Evolutionary conservation across 2,113 vertebrate genomes (phyloP).

Genomic region (Seriola aureovittata): DNA sequence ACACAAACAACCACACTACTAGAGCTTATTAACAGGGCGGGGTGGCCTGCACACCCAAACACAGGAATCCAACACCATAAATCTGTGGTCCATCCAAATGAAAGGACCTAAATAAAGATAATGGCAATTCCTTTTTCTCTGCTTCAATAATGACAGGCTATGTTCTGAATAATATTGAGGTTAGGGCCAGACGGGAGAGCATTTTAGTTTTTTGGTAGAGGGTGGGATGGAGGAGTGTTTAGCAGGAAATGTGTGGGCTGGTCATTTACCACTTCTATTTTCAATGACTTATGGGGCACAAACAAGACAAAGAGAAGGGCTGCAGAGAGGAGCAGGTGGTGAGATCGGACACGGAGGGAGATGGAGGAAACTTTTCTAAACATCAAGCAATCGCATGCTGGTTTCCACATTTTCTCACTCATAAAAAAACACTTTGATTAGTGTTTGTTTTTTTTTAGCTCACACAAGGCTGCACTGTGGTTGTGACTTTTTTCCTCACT

Average conservation of each 20-base stretch:
- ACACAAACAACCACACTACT: constrained; percentile 53
- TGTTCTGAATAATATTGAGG: constrained; percentile 79
- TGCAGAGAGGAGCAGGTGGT: constrained; percentile 64
- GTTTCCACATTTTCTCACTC: constrained; percentile 30
- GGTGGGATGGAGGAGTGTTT: constrained; percentile 66
- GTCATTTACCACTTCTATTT: constrained; percentile 74
- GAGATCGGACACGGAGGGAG: constrained; percentile 30
- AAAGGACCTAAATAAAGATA: constrained; percentile 81
- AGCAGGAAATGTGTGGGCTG: constrained; percentile 79
- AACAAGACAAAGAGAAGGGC: constrained; percentile 60
- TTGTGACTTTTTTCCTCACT: neutral
- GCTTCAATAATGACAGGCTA: constrained; percentile 81
- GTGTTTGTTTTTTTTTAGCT: constrained; percentile 5
- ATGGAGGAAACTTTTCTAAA: constrained; percentile 11
- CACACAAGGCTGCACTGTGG: constrained; percentile 1
- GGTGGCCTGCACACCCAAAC: constrained; percentile 68
- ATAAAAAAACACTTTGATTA: constrained; percentile 26
- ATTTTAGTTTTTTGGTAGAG: constrained; percentile 61
- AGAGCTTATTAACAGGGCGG: constrained; percentile 75
- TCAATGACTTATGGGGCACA: constrained; percentile 63
- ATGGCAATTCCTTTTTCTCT: constrained; percentile 78
- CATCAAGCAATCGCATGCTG: neutral
- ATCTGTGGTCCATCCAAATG: constrained; percentile 81
- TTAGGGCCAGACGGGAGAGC: constrained; percentile 69
- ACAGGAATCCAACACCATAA: constrained; percentile 75